Conservation (phyloP, 1,140 invertebrate genomes). For the Thalassaphorura encarpata region DNA sequence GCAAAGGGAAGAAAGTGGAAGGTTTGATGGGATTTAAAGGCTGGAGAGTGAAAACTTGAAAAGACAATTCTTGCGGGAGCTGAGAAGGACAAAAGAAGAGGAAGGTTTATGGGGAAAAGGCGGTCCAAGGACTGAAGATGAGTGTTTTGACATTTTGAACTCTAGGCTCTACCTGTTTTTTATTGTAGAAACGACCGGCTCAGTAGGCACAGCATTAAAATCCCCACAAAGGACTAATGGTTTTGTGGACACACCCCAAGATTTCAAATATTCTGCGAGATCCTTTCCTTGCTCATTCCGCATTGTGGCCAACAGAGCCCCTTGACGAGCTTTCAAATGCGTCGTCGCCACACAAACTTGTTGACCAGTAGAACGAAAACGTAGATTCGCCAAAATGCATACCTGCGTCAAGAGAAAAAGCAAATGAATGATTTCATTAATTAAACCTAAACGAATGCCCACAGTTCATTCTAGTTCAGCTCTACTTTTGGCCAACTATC, state of each 20-base stretch:
- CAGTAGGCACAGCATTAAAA: conserved; percentile 65
- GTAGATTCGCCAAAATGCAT: conserved; percentile 49
- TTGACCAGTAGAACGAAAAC: conserved; percentile 44
- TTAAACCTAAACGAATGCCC: background rate
- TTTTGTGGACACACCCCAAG: conserved; percentile 34
- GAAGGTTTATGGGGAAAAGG: too few species aligned
- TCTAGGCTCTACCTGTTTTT: conserved; percentile 38
- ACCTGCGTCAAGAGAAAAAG: conserved; percentile 44
- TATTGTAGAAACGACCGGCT: conserved; percentile 57
- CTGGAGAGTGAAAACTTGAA: too few species aligned
- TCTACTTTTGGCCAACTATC: too few species aligned
- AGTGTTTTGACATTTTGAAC: too few species aligned
- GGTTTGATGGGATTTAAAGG: too few species aligned
- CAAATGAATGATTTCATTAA: background rate
- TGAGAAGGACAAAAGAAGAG: too few species aligned
- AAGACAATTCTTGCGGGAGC: too few species aligned
- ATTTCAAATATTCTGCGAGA: conserved; percentile 42
- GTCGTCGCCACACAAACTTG: conserved; percentile 61
- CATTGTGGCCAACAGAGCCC: conserved; percentile 54
- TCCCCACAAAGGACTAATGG: conserved; percentile 62
- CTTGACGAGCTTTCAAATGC: conserved; percentile 64
- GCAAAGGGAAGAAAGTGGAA: too few species aligned
- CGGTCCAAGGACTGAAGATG: too few species aligned
- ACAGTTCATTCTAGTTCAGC: too few species aligned
- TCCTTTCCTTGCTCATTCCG: conserved; percentile 66